These are phyloP conservation scores for Atta colombica DNA, from an alignment of 1,140 invertebrate species.

Conservation along the genomic window DNA sequence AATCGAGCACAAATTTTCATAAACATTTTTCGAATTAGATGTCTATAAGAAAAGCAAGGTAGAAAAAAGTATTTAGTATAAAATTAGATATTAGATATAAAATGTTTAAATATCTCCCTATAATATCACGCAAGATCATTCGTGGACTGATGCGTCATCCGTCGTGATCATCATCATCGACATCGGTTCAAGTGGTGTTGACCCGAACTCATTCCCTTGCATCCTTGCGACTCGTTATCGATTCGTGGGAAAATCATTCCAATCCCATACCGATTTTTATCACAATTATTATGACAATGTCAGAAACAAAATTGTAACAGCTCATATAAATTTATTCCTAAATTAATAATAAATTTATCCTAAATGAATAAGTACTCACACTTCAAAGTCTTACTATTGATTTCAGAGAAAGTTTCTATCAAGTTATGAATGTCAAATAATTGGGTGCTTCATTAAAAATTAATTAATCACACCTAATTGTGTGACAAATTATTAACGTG, in stretches of 20 bases:
- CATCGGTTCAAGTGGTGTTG: slow-evolving; percentile 83
- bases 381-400: neutral
- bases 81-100: slow-evolving; percentile 14
- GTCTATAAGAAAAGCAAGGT: neutral
- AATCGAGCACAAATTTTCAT: too few species aligned
- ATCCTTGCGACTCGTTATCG: slow-evolving; percentile 72
- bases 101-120: slow-evolving; percentile 64
- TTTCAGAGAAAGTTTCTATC: neutral
- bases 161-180: slow-evolving; percentile 77
- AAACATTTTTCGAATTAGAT: too few species aligned
- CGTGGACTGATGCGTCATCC: slow-evolving; percentile 79
- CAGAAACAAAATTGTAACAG: neutral
- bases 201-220: slow-evolving; percentile 76
- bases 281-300: slow-evolving; percentile 7
- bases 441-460: neutral
- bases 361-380: neutral
- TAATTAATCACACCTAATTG: neutral
- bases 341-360: neutral
- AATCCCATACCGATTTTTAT: slow-evolving; percentile 61
- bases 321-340: neutral
- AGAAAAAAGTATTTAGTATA: neutral
- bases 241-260: slow-evolving; percentile 72
- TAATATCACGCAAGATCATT: slow-evolving; percentile 77
- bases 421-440: neutral
- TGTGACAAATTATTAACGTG: neutral